Evolutionary conservation across 2,888 invertebrate genomes (phyloP).

Genomic region (Tryphoninae sp.): DNA sequence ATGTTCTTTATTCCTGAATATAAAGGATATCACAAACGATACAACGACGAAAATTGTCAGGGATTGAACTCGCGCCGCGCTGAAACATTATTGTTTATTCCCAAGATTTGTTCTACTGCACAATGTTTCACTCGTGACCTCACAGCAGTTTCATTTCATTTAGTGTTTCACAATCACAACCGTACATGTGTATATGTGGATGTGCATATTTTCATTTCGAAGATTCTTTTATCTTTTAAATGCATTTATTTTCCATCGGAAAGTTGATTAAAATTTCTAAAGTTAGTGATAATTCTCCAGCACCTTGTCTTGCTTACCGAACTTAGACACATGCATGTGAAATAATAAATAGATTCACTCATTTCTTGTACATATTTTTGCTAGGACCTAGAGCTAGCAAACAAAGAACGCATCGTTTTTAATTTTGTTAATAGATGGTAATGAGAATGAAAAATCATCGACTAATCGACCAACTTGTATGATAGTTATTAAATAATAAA

Average conservation of each 20-base stretch:
- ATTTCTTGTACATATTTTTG: conserved; percentile 66
- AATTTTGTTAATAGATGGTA: conserved; percentile 40
- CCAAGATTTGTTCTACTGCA: neutral
- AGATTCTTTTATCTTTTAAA: neutral
- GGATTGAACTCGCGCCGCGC: neutral
- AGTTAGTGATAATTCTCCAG: neutral
- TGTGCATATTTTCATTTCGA: neutral
- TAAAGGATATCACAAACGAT: neutral
- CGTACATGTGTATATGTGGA: conserved; percentile 6
- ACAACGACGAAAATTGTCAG: neutral
- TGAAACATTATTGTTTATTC: neutral
- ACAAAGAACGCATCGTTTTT: conserved; percentile 50
- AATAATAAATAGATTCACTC: neutral
- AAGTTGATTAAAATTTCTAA: neutral
- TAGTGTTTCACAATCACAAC: conserved; percentile 20
- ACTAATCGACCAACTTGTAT: conserved; percentile 39
- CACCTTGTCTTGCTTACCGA: neutral
- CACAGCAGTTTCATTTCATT: conserved; percentile 12
- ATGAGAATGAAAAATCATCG: conserved; percentile 2
- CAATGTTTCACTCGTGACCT: conserved; percentile 27
- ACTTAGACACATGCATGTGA: conserved; percentile 19
- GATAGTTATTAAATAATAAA: conserved; percentile 32
- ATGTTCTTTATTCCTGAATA: neutral
- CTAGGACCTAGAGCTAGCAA: conserved; percentile 66
- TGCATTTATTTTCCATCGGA: neutral